These are phyloP conservation scores for Drosophila kanekoi DNA, from an alignment of 2,888 invertebrate species.

Conservation along the genomic window DNA sequence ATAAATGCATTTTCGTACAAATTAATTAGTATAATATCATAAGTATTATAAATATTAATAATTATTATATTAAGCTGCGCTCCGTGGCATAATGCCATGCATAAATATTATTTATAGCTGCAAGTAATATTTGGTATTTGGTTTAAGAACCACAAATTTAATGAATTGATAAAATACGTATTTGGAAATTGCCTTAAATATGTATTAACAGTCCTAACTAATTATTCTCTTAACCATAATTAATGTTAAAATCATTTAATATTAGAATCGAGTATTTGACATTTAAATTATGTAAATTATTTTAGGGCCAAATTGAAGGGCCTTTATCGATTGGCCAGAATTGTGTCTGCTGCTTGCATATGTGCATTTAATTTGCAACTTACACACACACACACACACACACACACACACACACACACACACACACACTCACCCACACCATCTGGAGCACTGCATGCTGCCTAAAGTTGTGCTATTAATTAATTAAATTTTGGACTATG, in stretches of 20 bases:
- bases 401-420: constrained; percentile 3
- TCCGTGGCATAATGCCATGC: too few species aligned
- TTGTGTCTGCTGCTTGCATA: constrained; percentile 4
- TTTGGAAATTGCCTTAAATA: background rate
- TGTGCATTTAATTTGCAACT: constrained; percentile 24
- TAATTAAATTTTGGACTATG: constrained; percentile 77
- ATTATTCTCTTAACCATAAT: background rate
- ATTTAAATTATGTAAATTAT: constrained; percentile 3
- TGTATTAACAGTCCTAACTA: background rate
- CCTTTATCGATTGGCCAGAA: constrained; percentile 32
- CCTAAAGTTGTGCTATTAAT: constrained; percentile 77
- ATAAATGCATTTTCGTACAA: too few species aligned
- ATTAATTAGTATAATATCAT: too few species aligned
- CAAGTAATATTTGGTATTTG: too few species aligned
- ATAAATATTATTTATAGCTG: background rate
- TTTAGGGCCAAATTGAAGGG: constrained; percentile 6
- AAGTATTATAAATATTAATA: too few species aligned
- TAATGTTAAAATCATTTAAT: background rate
- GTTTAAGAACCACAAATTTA: background rate
- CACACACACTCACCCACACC: background rate
- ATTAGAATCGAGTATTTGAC: background rate
- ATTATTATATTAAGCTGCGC: background rate
- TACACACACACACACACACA: constrained; percentile 1
- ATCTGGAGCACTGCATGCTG: constrained; percentile 30
- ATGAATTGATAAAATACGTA: background rate